Base-by-base conservation (phyloP, 1,140 invertebrate genomes). In the Ceratina australensis region DNA sequence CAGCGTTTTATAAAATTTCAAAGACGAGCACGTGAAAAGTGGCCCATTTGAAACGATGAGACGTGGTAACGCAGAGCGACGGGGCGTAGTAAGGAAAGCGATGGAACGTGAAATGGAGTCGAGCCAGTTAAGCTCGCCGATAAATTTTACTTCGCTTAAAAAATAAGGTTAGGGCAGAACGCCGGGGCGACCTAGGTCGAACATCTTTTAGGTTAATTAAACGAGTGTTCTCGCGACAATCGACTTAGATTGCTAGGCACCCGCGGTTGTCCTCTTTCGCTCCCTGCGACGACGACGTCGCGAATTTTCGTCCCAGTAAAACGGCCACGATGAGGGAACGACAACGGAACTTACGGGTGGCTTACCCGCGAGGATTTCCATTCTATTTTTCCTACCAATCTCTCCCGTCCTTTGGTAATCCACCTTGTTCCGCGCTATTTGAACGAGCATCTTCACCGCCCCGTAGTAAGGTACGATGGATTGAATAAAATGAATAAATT, bases 41-140 rank as follows among this genome's bases (percentile, higher is more conserved):
- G 33, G 61, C n/a, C 1, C 50, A n/a, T 66, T 56, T 13, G 7
- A 16, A 65, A 56, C 16, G 63, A 74, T 42, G 63, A 63, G 22
- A 20, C 22, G 60, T 33, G 33, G 33, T 42, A 42, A 42, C 33
- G 33, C 33, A 42, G 10, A 42, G 33, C 33, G 59, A 24, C 8
- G 16, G 12, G 42, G 50, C 49, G n/a, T 64, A 47, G 33, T 42
- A 7, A 42, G 33, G 50, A n/a, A 42, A n/a, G 52, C 72, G 72
- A 66, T 74, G 72, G 72, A 28, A 57, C 72, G 72, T 74, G 72
- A 74, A 74, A 74, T 74, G 16, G 61, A 66, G 52, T 47, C 15
- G 61, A 42, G 50, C 42, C 50, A 20, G 61, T 57, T 57, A 57
- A 66, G 61, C 20, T 50, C 47, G 72, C 5, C 50, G 33, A 74